phyloP scores from a whole-genome alignment of 30 jellyfish, hydroid and myxozoan genomes.

The Sanderia malayensis region DNA sequence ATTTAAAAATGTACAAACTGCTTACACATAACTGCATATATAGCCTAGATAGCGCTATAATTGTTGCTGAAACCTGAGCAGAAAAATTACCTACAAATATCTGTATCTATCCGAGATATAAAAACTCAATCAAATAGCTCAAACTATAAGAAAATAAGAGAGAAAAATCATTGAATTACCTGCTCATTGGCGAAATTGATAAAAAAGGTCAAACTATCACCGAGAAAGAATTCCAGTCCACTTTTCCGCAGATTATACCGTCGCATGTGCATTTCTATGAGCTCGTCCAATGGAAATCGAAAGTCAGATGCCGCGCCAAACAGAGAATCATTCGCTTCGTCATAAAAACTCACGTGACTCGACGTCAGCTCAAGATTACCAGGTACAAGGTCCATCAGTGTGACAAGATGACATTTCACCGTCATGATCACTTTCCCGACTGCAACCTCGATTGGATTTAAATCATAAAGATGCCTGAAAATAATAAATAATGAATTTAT shows the following conservation, averaged over 20 bases:
- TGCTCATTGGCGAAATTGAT: constrained; percentile 50
- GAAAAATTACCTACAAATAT: no score
- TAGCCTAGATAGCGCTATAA: no score
- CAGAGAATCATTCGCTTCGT: constrained; percentile 67
- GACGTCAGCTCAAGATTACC: constrained; percentile 78
- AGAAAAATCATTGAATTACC: constrained; percentile 46
- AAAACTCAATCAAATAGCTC: no score
- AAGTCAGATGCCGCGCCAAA: constrained; percentile 76
- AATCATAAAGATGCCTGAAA: constrained; percentile 68
- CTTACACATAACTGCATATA: no score
- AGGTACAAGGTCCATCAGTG: constrained; percentile 78
- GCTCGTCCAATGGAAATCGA: constrained; percentile 75
- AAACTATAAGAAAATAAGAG: no score
- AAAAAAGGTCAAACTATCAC: constrained; percentile 80
- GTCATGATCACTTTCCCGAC: constrained; percentile 44
- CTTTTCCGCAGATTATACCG: constrained; percentile 75
- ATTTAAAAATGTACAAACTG: no score
- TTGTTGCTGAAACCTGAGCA: no score
- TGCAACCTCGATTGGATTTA: constrained; percentile 53
- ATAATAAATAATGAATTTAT: no score
- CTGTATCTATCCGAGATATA: no score
- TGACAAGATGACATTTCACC: constrained; percentile 55
- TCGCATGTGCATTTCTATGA: constrained; percentile 82
- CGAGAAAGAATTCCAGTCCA: constrained; percentile 80
- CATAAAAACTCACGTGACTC: constrained; percentile 75